A percentile compares a stretch with the other conserved stretches of the same genome.
Evolutionary conservation across 2,113 vertebrate genomes (phyloP).

Genomic region (Eclectus roratus): DNA sequence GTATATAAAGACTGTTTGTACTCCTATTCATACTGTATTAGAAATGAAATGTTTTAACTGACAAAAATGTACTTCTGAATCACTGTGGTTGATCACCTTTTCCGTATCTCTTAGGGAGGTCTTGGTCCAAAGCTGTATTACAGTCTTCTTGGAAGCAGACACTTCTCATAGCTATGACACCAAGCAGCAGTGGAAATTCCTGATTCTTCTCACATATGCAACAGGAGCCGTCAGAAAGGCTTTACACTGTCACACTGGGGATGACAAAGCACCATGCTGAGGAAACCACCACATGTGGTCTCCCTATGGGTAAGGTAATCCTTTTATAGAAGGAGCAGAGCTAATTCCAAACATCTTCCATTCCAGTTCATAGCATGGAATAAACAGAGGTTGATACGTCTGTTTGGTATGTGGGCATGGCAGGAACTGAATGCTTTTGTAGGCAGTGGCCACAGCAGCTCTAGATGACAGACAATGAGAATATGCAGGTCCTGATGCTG

Average conservation of each 20-base stretch:
- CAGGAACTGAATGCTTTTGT: not conserved
- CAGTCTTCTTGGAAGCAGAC: not conserved
- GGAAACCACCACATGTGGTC: not conserved
- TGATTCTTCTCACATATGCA: not conserved
- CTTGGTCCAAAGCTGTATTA: not conserved
- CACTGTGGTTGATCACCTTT: not conserved
- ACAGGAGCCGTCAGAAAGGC: not conserved
- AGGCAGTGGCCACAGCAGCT: not conserved
- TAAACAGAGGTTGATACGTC: not conserved
- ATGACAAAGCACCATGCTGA: constrained; percentile 17
- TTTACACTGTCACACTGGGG: not conserved
- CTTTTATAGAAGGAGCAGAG: constrained; percentile 27
- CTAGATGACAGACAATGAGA: not conserved
- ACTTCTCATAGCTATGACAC: not conserved
- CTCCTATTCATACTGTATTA: not conserved
- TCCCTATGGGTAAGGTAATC: not conserved
- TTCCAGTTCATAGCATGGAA: not conserved
- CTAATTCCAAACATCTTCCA: constrained; percentile 17
- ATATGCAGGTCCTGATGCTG: not conserved
- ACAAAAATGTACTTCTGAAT: constrained; percentile 10
- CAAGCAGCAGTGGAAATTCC: constrained; percentile 12
- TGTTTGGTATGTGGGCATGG: not conserved
- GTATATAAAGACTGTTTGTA: not conserved
- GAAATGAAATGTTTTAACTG: not conserved
- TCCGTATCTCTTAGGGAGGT: not conserved